Evolutionary conservation across 2,888 invertebrate genomes (phyloP), one percentile per base, ranked within the genome.

Genomic region (Gibbula magus): DNA sequence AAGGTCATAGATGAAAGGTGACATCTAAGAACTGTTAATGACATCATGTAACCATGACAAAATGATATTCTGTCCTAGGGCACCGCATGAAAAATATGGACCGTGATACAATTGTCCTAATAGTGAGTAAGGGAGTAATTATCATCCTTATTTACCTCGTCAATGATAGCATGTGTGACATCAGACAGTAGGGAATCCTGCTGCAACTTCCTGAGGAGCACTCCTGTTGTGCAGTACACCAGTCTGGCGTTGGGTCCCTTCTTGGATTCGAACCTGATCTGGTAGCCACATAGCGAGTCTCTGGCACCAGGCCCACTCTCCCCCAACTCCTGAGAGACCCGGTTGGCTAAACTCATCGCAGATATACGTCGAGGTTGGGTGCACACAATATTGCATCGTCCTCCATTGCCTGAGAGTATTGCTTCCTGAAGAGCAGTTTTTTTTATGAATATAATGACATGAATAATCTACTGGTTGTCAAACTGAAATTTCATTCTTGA

Each of bases 151-250:
- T 80, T 81, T 80, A 91, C 92, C 89, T 92, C 92, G 84, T 92
- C 92, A 52, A 92, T 89, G 56, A 92, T 88, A 16, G 92, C 84
- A 84, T 91, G 91, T 16, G 90, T 86, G 25, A 92, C 84, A 39
- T 87, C 85, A 13, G 79, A 80, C 10, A 92, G 85, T n/a, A 80
- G 74, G 0, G 88, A 83, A 79, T 98, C 96, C 0, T 93, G 90
- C 93, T 97, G 96, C 93, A 98, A 94, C 85, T 95, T 95, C 89
- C 96, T 95, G 61, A 98, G 92, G 45, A 98, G 93, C 77, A 98
- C 95, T 2, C 98, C 98, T 0, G 98, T 97, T 0, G 98, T 98
- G 92, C 97, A 97, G 92, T 95, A 98, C 83, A 96, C 79, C 77
- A 92, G 84, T 29, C 88, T 82, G 0, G 91, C 91, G 45, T 87